Percentiles rank a stretch among this genome's conserved stretches.
These are phyloP conservation scores for Ovis canadensis DNA, from an alignment of 2,113 vertebrate species.

Conservation along the genomic window DNA sequence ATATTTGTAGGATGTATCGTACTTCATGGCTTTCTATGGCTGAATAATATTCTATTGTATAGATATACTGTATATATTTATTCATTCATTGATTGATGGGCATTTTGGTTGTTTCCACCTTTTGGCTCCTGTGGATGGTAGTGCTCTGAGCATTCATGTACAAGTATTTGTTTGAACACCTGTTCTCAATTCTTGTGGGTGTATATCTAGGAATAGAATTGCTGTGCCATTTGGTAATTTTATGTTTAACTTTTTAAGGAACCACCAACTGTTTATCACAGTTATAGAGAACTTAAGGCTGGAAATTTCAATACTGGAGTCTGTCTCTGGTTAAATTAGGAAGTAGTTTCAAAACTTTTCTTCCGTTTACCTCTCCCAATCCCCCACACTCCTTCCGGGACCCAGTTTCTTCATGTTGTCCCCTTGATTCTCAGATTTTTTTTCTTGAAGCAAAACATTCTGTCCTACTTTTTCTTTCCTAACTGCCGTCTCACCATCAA, in stretches of 20 bases:
- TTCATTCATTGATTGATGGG: neutral
- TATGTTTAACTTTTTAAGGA: slow-evolving; percentile 22
- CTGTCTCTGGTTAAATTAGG: neutral
- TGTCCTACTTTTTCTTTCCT: neutral
- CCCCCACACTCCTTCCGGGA: neutral
- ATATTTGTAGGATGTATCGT: neutral
- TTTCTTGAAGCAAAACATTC: neutral
- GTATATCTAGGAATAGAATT: neutral
- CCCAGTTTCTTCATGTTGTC: neutral
- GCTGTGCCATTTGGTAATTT: neutral
- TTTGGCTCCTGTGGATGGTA: neutral
- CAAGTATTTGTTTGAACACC: neutral
- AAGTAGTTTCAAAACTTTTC: neutral
- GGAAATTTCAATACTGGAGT: neutral
- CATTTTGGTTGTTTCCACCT: neutral
- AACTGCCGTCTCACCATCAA: neutral
- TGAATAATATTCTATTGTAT: neutral
- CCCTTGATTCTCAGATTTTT: neutral
- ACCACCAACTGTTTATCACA: neutral
- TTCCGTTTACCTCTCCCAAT: neutral
- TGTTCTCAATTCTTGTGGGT: neutral
- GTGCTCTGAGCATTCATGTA: neutral
- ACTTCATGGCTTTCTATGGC: neutral
- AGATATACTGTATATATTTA: neutral
- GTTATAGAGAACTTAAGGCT: neutral